Evolutionary conservation across 2,888 invertebrate species (phyloP).

Genomic region (Eupithecia exiguata): DNA sequence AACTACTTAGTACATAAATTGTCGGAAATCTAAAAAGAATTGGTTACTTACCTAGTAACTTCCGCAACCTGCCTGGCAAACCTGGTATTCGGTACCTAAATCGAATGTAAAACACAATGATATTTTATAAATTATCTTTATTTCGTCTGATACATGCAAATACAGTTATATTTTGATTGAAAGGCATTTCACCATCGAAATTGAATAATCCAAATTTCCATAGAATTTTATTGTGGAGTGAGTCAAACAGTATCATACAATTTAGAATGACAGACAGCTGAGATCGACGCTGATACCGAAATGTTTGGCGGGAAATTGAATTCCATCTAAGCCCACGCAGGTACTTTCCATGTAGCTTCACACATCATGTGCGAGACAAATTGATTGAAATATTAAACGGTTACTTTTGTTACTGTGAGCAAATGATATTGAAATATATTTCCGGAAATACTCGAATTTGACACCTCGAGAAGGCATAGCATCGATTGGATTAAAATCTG

Average conservation of each 20-base stretch:
- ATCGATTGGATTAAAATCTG: background rate
- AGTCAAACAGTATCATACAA: slow-evolving; percentile 52
- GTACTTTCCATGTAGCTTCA: slow-evolving; percentile 34
- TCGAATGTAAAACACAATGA: background rate
- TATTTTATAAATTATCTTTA: background rate
- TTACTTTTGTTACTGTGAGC: slow-evolving; percentile 46
- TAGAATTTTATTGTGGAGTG: slow-evolving; percentile 21
- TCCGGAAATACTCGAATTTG: slow-evolving; percentile 34
- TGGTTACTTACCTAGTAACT: too few species aligned
- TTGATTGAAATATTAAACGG: slow-evolving; percentile 52
- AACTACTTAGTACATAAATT: too few species aligned
- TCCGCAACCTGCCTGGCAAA: too few species aligned
- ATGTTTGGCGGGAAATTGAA: slow-evolving; percentile 57
- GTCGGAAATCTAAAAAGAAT: too few species aligned
- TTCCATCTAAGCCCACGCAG: slow-evolving; percentile 39
- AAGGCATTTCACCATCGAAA: slow-evolving; percentile 3
- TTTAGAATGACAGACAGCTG: slow-evolving; percentile 53
- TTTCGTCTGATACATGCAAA: background rate
- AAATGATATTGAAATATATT: slow-evolving; percentile 46
- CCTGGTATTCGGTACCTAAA: background rate
- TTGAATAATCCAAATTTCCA: slow-evolving; percentile 7
- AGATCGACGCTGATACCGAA: slow-evolving; percentile 48
- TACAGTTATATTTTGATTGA: slow-evolving; percentile 4
- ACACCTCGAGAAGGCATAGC: slow-evolving; percentile 16
- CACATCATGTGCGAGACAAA: slow-evolving; percentile 48